Evolutionary conservation across 92 coral and sea anemone species (phyloP).

Genomic region (Actinostola sp.): DNA sequence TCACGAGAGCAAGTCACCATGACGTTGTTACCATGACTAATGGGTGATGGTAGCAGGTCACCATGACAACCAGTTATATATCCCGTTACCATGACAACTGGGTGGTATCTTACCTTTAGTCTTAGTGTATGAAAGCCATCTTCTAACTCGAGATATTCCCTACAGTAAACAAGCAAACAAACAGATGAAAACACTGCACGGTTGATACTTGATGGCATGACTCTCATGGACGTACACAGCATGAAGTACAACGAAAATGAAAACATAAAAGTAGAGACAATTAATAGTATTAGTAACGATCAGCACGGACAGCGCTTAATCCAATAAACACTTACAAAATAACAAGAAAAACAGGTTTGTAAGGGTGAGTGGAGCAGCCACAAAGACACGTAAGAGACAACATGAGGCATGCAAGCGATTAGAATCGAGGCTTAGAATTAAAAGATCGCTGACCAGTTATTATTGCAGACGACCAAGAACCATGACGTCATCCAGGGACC

Average conservation of each 20-base stretch:
- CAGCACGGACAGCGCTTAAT: slow-evolving; percentile 37
- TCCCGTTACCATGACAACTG: background rate
- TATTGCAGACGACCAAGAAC: slow-evolving; percentile 3
- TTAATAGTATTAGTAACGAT: background rate
- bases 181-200: background rate
- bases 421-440: slow-evolving; percentile 1
- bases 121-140: slow-evolving; percentile 80
- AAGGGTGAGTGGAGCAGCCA: slow-evolving; percentile 6
- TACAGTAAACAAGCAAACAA: slow-evolving; percentile 2
- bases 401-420: background rate
- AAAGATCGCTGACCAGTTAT: slow-evolving; percentile 23
- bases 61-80: too few relatives aligned
- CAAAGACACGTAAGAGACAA: slow-evolving; percentile 16
- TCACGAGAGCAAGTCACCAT: too few relatives aligned
- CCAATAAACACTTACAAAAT: slow-evolving; percentile 2
- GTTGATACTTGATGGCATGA: background rate
- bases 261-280: background rate
- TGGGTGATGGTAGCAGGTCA: too few relatives aligned
- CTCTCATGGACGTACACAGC: background rate
- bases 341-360: slow-evolving; percentile 30
- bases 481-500: background rate
- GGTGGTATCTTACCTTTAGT: slow-evolving; percentile 57
- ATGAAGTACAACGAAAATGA: background rate
- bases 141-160: slow-evolving; percentile 79
- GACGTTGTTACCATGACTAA: too few relatives aligned